Evolutionary conservation across 2,797 vertebrate species (phyloP), one percentile per base, ranked within the genome.

Genomic region (Cryptoprocta ferox): DNA sequence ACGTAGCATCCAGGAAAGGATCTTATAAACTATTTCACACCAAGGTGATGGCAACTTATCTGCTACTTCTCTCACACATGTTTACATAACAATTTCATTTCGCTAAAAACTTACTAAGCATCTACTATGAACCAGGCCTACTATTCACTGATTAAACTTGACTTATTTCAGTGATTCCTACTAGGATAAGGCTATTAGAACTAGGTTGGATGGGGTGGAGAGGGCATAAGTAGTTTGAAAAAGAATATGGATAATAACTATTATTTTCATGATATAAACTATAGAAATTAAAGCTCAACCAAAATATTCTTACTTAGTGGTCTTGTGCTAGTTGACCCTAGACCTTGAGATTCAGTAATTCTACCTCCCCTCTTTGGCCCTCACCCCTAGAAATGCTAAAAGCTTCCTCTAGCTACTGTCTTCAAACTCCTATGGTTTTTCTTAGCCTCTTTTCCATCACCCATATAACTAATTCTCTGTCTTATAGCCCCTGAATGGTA

Each of bases 91-190:
- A 89, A 84, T 71, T 82, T 68, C 53, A 65, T 91, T 88, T 71
- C 78, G 80, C 88, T 83, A 70, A 93, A 85, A 70, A 35, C 8
- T 26, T 93, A 78, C 15, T 65, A 83, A 93, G 42, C n/a, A 81
- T 42, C 35, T 56, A 16, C 56, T 80, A 63, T 39, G 35, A 63
- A 53, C 1, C 10, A 85, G 26, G 18, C 16, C 82, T 88, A 86
- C 56, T 92, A 19, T 45, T 81, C 45, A 28, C 80, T 26, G 6
- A 89, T 56, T 80, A 93, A 86, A 73, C 14, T 53, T 92, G 30
- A 53, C 59, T 89, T 95, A 32, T 76, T 63, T 94, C 68, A 59
- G 56, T 26, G 45, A 68, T 32, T 87, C 21, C 80, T 83, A 75
- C 37, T 45, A 82, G 35, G 87, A 50, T 79, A 42, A 70, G 26